Percentiles rank a stretch among this genome's conserved stretches.
phyloP scores from a whole-genome alignment of 1,140 invertebrate genomes.

The Cherax destructor region DNA sequence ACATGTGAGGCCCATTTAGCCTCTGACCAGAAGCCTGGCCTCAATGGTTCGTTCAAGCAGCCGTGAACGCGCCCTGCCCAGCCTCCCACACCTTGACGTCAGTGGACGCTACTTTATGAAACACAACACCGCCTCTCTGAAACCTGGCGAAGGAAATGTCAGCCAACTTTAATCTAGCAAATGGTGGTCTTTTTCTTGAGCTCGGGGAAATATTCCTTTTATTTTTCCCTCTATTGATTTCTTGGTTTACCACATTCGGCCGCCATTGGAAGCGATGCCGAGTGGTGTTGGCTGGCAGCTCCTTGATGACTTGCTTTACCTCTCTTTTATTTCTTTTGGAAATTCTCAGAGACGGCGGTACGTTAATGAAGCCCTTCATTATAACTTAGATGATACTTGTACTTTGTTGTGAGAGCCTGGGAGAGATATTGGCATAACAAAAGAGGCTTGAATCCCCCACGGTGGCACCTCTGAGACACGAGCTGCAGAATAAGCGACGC shows the following conservation, averaged over 20 bases:
- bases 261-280: conserved; percentile 37
- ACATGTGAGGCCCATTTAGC: conserved; percentile 54
- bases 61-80: not conserved
- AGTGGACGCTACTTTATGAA: conserved; percentile 3
- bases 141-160: conserved; percentile 53
- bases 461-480: conserved; percentile 56
- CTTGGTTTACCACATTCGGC: conserved; percentile 63
- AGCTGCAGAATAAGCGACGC: conserved; percentile 64
- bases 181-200: conserved; percentile 68
- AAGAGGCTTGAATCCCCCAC: not conserved
- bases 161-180: conserved; percentile 69
- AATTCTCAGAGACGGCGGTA: not conserved
- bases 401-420: not conserved
- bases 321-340: not conserved
- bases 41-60: conserved; percentile 7
- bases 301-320: not conserved
- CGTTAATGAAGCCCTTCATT: not conserved
- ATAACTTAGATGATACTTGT: conserved; percentile 7
- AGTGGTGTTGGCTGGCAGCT: not conserved
- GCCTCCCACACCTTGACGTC: not conserved
- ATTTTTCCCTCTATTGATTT: conserved; percentile 67
- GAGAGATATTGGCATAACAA: not conserved
- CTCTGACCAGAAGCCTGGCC: conserved; percentile 37
- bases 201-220: conserved; percentile 63
- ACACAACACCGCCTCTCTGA: not conserved